These are phyloP conservation scores for Chrysolina haemoptera DNA, from an alignment of 2,888 invertebrate species.

Conservation along the genomic window DNA sequence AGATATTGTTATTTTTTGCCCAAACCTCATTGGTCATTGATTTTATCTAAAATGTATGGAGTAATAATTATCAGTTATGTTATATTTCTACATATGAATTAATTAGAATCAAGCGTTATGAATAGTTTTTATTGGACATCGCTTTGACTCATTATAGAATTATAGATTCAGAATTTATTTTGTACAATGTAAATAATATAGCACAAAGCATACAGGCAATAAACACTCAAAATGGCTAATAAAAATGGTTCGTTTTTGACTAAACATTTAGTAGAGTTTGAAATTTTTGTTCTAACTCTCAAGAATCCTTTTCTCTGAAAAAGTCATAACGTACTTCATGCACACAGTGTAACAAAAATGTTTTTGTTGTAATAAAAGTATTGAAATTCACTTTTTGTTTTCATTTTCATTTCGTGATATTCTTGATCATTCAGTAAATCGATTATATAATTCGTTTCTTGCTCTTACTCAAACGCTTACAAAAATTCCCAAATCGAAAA, in stretches of 20 bases:
- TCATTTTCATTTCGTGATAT: background rate
- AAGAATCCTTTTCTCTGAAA: background rate
- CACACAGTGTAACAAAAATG: conserved; percentile 28
- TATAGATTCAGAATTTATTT: background rate
- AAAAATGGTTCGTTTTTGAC: background rate
- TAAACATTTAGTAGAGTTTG: background rate
- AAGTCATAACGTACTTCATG: conserved; percentile 6
- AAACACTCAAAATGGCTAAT: background rate
- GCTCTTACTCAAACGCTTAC: no score
- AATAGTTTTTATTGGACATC: conserved; percentile 8
- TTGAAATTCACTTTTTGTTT: background rate
- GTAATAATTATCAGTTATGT: conserved; percentile 2
- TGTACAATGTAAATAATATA: conserved; percentile 11
- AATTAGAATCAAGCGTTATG: background rate
- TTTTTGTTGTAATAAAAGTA: conserved; percentile 31
- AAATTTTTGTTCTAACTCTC: background rate
- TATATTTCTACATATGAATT: conserved; percentile 10
- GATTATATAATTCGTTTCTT: no score
- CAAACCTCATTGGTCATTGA: conserved; percentile 9
- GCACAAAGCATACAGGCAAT: conserved; percentile 23
- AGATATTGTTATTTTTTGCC: conserved; percentile 29
- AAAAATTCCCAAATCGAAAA: no score
- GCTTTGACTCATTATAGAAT: background rate
- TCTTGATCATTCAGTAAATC: no score
- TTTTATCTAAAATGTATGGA: background rate